Evolutionary conservation across 2,113 vertebrate genomes (phyloP).

Genomic region (Eubucco bourcierii): DNA sequence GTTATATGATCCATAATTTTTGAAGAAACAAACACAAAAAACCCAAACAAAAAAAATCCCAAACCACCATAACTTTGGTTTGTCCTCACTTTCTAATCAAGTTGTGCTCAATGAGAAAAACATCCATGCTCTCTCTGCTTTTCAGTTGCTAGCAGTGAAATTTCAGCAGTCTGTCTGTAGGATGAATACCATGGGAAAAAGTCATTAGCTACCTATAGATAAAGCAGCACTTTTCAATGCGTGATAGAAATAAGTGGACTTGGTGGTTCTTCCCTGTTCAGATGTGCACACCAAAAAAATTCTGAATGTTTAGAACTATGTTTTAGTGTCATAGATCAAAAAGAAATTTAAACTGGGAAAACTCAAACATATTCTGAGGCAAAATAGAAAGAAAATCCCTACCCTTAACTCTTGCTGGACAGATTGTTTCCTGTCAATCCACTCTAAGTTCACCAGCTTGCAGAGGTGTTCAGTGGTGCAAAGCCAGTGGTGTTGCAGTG

Average conservation of each 20-base stretch:
- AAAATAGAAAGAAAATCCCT: neutral
- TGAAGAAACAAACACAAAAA: neutral
- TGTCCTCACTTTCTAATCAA: neutral
- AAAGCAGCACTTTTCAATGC: neutral
- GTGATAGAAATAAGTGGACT: neutral
- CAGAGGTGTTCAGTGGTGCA: accelerated
- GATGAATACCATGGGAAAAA: neutral
- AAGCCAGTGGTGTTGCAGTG: too few species aligned
- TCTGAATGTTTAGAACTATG: neutral
- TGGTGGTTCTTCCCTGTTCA: neutral
- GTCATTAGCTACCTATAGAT: neutral
- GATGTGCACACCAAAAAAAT: neutral
- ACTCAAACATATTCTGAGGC: neutral
- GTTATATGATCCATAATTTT: neutral
- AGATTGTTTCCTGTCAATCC: neutral
- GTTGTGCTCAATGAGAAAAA: neutral
- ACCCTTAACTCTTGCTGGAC: neutral
- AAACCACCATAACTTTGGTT: neutral
- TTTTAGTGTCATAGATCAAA: neutral
- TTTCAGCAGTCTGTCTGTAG: neutral
- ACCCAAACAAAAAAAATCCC: too few species aligned
- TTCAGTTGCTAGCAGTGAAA: neutral
- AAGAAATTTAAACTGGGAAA: neutral
- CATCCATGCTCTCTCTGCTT: neutral
- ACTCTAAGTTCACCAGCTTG: neutral